Percentiles rank a stretch among this genome's conserved stretches.
Evolutionary conservation across 1,140 invertebrate genomes (phyloP).

Genomic region (Saccostrea glomerata): DNA sequence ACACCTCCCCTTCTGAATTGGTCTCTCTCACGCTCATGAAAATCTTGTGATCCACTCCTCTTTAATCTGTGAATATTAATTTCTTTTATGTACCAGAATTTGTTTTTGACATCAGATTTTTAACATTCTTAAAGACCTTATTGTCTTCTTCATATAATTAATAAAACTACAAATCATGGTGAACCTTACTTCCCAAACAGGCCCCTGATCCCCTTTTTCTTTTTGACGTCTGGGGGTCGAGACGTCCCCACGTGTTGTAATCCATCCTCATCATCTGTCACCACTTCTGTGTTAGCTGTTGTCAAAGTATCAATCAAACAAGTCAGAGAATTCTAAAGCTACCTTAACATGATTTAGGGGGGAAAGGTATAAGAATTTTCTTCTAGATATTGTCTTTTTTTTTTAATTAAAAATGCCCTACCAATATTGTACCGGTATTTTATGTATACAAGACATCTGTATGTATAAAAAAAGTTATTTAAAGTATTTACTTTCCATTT

Average conservation of each 20-base stretch:
- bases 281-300: constrained; percentile 84
- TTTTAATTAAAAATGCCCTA: no score
- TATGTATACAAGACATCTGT: no score
- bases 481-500: not conserved
- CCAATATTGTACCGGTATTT: no score
- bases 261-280: constrained; percentile 74
- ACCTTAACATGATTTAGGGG: no score
- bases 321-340: not conserved
- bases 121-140: not conserved
- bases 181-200: constrained; percentile 84
- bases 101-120: not conserved
- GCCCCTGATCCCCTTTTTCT: constrained; percentile 82
- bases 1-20: constrained; percentile 86
- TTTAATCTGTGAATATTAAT: constrained; percentile 67
- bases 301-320: constrained; percentile 4
- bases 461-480: not conserved
- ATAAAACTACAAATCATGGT: not conserved
- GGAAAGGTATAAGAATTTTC: no score
- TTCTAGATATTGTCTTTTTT: no score
- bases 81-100: not conserved
- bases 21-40: constrained; percentile 82
- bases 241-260: constrained; percentile 60
- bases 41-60: constrained; percentile 86
- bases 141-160: not conserved
- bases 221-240: constrained; percentile 70